phyloP scores from a whole-genome alignment of 2,113 vertebrate genomes.

The Thunnus maccoyii region DNA sequence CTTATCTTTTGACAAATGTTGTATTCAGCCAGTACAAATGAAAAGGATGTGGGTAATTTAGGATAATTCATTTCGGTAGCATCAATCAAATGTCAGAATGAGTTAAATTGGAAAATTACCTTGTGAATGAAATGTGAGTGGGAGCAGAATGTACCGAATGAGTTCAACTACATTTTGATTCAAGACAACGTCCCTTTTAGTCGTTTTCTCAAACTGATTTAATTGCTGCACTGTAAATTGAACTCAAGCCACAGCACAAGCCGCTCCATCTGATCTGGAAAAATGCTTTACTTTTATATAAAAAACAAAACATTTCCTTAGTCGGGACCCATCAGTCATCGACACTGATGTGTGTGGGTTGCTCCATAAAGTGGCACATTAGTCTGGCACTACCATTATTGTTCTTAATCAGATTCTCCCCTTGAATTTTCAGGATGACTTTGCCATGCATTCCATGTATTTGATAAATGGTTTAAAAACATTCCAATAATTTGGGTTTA shows the following conservation, averaged over 20 bases:
- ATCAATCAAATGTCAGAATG: constrained; percentile 8
- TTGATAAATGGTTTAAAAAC: background rate
- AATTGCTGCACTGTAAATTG: background rate
- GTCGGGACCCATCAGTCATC: constrained; percentile 4
- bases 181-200: background rate
- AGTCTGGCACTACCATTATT: constrained; percentile 29
- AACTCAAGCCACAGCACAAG: background rate
- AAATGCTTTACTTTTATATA: too few species aligned
- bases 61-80: background rate
- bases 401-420: constrained; percentile 21
- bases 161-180: background rate
- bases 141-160: constrained; percentile 5
- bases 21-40: background rate
- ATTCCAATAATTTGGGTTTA: constrained; percentile 5
- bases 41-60: background rate
- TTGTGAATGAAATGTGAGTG: constrained; percentile 9
- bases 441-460: constrained; percentile 3
- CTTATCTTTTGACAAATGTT: background rate
- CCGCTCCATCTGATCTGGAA: background rate
- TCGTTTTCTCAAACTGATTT: constrained; percentile 23
- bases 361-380: constrained; percentile 7
- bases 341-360: constrained; percentile 33
- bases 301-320: background rate
- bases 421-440: background rate
- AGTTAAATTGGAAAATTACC: constrained; percentile 19